Evolutionary conservation across 1,140 invertebrate genomes (phyloP), one percentile per base, ranked within the genome.

Genomic region (Telenomus remus): DNA sequence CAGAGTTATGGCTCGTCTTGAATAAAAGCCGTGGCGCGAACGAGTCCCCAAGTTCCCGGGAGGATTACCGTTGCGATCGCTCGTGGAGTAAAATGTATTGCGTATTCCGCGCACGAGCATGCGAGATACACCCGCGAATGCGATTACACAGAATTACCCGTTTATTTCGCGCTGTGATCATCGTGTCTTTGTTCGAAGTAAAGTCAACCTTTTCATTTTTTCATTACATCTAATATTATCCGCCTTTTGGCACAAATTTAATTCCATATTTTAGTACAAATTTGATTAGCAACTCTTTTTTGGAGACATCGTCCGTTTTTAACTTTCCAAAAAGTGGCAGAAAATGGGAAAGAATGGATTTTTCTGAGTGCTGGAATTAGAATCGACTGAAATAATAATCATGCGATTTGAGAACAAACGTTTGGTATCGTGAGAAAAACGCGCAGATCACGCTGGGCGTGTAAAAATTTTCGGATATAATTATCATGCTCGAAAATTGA

Each of bases 101-200:
- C 66, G 66, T 71, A 71, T 70, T 61, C 63, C 66, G 56, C 66
- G 50, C 48, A 50, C 49, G 47, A 42, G 42, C 47, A 19, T 46
- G 19, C 33, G 6, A n/a, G n/a, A 35, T 15, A 44, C 13, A 55
- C 27, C 51, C 56, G 74, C 74, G 74, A 76, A 76, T 76, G 74
- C 74, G 74, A 77, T 77, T 77, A 77, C 63, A 56, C 63, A 50
- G 68, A 71, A 71, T 77, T 72, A 77, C 69, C 75, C 75, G 63
- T 72, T 77, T 63, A 77, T 77, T 77, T 77, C 68, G 71, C 74
- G 56, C 61, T 68, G 12, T 57, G 61, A 64, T 70, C 51, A 44
- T 66, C 27, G 44, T 49, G 63, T 51, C 59, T 65, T 70, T 60
- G 65, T 76, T 70, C 70, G n/a, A n/a, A n/a, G n/a, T n/a, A n/a